Percentiles rank a stretch among this genome's conserved stretches.
These are phyloP conservation scores for Erebia palarica DNA, from an alignment of 2,888 invertebrate genomes.

Conservation along the genomic window DNA sequence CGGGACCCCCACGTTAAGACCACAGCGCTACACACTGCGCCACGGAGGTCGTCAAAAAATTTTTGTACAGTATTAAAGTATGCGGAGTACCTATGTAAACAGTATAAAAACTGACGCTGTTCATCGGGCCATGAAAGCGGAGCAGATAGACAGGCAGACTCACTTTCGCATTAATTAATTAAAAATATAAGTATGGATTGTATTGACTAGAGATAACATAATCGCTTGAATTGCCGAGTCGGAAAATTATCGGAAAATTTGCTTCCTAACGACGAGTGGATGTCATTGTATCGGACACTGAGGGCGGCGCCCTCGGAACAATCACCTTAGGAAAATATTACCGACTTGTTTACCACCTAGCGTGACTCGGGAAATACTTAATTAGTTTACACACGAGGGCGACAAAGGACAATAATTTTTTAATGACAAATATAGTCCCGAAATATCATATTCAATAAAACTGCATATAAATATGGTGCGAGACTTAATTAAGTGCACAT, in stretches of 20 bases:
- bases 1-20: no score
- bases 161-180: no score
- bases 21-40: no score
- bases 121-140: no score
- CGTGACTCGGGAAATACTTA: slow-evolving; percentile 6
- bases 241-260: slow-evolving; percentile 6
- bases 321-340: not conserved
- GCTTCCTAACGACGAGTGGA: not conserved
- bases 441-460: not conserved
- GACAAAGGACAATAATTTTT: not conserved
- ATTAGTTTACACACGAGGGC: slow-evolving; percentile 6
- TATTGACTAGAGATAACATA: not conserved
- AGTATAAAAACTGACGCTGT: no score
- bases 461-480: no score
- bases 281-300: slow-evolving; percentile 12
- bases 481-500: no score
- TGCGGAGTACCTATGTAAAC: no score
- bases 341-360: slow-evolving; percentile 1
- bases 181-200: no score
- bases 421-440: not conserved
- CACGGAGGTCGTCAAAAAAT: no score
- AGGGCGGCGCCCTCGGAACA: not conserved
- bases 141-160: no score
- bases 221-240: not conserved
- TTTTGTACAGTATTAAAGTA: no score